A percentile compares a stretch with the other conserved stretches of the same genome.
Conservation (phyloP, 2,888 invertebrate genomes). For the Aspidiotus destructor region DNA sequence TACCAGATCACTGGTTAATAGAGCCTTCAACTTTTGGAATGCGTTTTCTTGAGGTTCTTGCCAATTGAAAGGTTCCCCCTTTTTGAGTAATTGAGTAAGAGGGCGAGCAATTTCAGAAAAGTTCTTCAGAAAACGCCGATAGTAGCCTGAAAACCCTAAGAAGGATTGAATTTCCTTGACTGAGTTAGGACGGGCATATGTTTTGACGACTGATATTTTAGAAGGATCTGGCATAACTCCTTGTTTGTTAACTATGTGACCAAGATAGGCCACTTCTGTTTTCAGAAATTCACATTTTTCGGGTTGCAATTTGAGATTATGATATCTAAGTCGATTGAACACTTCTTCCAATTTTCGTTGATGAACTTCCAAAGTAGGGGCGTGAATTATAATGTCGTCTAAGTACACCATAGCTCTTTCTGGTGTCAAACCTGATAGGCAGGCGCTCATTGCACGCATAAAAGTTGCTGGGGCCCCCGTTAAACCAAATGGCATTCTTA, state of each 20-base stretch:
- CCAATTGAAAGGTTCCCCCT: not conserved
- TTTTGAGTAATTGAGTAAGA: not conserved
- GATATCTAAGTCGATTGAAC: not conserved
- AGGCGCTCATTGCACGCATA: not conserved
- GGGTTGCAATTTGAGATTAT: not conserved
- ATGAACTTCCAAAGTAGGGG: not conserved
- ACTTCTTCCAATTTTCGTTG: not conserved
- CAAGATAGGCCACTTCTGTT: slow-evolving; percentile 26
- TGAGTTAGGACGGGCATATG: slow-evolving; percentile 32
- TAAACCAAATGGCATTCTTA: slow-evolving; percentile 11
- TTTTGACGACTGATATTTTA: slow-evolving; percentile 21
- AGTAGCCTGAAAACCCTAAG: slow-evolving; percentile 39
- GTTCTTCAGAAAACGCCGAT: slow-evolving; percentile 31
- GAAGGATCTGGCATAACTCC: slow-evolving; percentile 33
- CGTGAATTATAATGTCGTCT: not conserved
- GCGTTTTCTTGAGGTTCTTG: not conserved
- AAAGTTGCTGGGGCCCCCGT: not conserved
- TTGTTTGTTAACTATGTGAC: slow-evolving; percentile 33
- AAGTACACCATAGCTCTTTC: not conserved
- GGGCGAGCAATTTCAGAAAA: slow-evolving; percentile 22
- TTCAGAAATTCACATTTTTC: slow-evolving; percentile 8
- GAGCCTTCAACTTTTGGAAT: not conserved
- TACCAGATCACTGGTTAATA: slow-evolving; percentile 12
- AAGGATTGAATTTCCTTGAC: slow-evolving; percentile 37
- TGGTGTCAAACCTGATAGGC: not conserved